Conservation (phyloP, 2,113 vertebrate genomes). For the Cacatua alba region DNA sequence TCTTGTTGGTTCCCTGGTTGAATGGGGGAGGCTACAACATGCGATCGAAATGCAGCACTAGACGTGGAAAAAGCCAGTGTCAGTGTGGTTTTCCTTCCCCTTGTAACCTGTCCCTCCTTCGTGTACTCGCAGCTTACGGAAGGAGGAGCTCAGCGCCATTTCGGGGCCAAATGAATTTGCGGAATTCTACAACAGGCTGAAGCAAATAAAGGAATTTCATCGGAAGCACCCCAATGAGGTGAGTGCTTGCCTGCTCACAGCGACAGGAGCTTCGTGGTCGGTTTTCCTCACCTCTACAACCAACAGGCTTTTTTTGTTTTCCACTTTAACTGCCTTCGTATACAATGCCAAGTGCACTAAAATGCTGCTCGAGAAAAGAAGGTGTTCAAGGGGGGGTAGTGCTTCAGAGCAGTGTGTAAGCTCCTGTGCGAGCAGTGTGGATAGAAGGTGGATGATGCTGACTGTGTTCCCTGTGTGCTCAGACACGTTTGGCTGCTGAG, state of each 20-base stretch:
- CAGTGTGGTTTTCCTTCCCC: fast-evolving
- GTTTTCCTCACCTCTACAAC: background rate
- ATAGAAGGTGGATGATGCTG: background rate
- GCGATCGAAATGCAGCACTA: fast-evolving
- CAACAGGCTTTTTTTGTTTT: background rate
- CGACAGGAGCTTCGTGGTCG: background rate
- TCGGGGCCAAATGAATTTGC: conserved; percentile 97
- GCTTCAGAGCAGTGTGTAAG: fast-evolving
- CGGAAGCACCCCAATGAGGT: conserved; percentile 98
- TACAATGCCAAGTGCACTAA: background rate
- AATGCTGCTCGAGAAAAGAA: background rate
- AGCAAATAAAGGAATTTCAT: conserved; percentile 98
- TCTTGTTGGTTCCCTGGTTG: background rate
- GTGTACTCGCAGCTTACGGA: conserved; percentile 79
- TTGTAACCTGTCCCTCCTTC: background rate
- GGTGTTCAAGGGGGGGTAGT: fast-evolving
- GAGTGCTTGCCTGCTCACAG: fast-evolving
- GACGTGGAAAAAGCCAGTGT: fast-evolving
- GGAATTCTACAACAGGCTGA: conserved; percentile 96
- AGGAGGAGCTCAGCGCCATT: conserved; percentile 94
- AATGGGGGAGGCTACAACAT: fast-evolving
- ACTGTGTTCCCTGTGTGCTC: background rate
- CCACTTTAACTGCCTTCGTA: background rate
- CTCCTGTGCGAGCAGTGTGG: background rate
- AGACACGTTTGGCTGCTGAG: background rate